Base-by-base conservation (phyloP, 2,888 invertebrate genomes). In the Coleophora flavipennella region DNA sequence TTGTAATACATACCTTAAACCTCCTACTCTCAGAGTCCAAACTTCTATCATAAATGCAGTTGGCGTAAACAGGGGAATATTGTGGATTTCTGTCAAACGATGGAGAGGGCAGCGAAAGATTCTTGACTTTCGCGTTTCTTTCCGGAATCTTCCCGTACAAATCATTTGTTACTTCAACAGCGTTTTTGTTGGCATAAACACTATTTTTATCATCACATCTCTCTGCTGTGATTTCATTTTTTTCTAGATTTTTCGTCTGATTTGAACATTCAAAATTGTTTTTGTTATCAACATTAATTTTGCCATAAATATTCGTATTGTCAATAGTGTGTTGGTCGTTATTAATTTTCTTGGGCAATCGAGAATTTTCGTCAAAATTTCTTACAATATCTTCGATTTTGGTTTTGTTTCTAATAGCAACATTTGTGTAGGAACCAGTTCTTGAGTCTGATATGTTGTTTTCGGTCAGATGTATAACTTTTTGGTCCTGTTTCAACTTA, bases 401-500 rank as follows among this genome's bases (percentile, higher is more conserved):
- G 0, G 69, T 77, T 43, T 78, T 79, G 36, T 78, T 76, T 45
- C 75, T 57, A 13, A 84, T 65, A 0, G 76, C 67, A 0, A 85
- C 84, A 40, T 85, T 85, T 0, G 72, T 65, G 49, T 85, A 85
- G 0, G 79, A 71, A 38, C 73, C 69, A 34, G 69, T 78, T 42
- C 71, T 83, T 0, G 72, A 57, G 1, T 84, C 85, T 0, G 75
- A 35, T 0, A 64, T 47, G 32, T 81, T 84, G 39, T 83, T 83
- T 35, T 85, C 84, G 32, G 60, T 70, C 1, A 78, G 40, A 0
- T 62, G 42, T 3, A 75, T 57, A 46, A 87, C 62, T 71, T 83
- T 72, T 20, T 60, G 62, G 77, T 88, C 46, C 73, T 67, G 87
- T 78, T 45, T 88, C 71, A 42, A 85, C 66, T 75, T 89, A 70